Evolutionary conservation across 1,140 invertebrate genomes (phyloP).

Genomic region (Sarcophaga bullata): DNA sequence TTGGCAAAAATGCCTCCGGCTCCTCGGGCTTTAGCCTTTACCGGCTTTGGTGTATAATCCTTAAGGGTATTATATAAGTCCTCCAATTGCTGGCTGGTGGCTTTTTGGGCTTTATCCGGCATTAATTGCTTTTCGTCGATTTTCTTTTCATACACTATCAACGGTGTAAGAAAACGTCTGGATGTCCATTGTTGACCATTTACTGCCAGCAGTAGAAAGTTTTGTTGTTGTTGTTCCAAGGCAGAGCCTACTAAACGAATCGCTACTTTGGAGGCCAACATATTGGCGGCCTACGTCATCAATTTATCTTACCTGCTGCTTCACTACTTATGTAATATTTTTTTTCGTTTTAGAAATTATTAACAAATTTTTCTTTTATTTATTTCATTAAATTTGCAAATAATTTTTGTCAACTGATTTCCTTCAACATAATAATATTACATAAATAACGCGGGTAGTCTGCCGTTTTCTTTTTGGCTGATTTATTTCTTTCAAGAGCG

Average conservation of each 20-base stretch:
- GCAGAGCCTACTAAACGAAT: not conserved
- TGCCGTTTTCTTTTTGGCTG: constrained; percentile 7
- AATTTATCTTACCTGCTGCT: not conserved
- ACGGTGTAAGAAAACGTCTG: constrained; percentile 63
- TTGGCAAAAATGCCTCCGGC: constrained; percentile 66
- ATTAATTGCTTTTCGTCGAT: constrained; percentile 72
- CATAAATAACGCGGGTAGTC: constrained; percentile 27
- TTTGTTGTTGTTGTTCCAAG: constrained; percentile 26
- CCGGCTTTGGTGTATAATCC: constrained; percentile 70
- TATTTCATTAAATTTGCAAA: constrained; percentile 12
- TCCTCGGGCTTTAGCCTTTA: constrained; percentile 54
- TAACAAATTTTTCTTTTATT: not conserved
- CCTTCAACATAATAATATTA: constrained; percentile 31
- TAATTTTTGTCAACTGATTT: constrained; percentile 41
- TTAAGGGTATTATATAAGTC: constrained; percentile 74
- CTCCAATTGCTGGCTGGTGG: constrained; percentile 76
- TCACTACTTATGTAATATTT: constrained; percentile 31
- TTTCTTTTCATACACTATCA: constrained; percentile 69
- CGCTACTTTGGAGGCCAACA: constrained; percentile 17
- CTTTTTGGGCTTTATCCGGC: constrained; percentile 77
- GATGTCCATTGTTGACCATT: constrained; percentile 35
- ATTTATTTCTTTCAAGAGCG: constrained; percentile 21
- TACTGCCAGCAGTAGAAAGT: constrained; percentile 46
- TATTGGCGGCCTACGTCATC: constrained; percentile 17
- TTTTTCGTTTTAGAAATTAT: not conserved